Base-by-base conservation (phyloP, 1,140 invertebrate species). In the Augochlora pura region DNA sequence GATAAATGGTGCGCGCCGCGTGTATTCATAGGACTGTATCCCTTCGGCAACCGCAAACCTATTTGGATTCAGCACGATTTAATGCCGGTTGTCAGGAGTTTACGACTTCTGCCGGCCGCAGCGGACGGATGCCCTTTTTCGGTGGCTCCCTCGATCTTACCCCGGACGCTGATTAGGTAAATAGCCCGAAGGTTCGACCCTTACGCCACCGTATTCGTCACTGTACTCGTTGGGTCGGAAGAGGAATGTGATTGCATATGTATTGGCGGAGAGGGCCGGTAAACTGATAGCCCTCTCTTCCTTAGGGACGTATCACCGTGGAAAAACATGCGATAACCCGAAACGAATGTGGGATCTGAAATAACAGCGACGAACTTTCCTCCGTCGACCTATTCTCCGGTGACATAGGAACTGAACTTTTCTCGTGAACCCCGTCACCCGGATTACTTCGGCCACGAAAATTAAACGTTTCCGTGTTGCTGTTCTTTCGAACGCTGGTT, bases 131-230 rank as follows among this genome's bases (percentile, higher is more conserved):
- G 75, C 69, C 70, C 74, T 64, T 79, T 79, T 81, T 62, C 59
- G 23, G 57, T 2, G 32, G 69, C 64, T 62, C 77, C 76, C 79
- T 75, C 72, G 72, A 70, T 81, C 76, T 83, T 81, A 52, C 66
- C 62, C 63, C 52, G 57, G 70, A 80, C 78, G 76, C 84, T 87
- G 80, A 86, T 87, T 86, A 87, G 82, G 82, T 84, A 86, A 87
- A 87, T 82, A 87, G 76, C 77, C 79, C 9, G 16, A 80, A 74
- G 77, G 67, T 66, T 64, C 73, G 74, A 77, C 79, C 79, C 69
- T 73, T 18, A 27, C 76, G 65, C 49, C 65, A 14, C 18, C 23
- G 52, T 72, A 84, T 84, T 74, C 75, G 83, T 84, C 83, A 84
- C 66, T 70, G 75, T 79, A 71, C 57, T 10, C 52, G 27, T 12